These are phyloP conservation scores for Lymantria monacha DNA, from an alignment of 2,888 invertebrate genomes.

Conservation along the genomic window DNA sequence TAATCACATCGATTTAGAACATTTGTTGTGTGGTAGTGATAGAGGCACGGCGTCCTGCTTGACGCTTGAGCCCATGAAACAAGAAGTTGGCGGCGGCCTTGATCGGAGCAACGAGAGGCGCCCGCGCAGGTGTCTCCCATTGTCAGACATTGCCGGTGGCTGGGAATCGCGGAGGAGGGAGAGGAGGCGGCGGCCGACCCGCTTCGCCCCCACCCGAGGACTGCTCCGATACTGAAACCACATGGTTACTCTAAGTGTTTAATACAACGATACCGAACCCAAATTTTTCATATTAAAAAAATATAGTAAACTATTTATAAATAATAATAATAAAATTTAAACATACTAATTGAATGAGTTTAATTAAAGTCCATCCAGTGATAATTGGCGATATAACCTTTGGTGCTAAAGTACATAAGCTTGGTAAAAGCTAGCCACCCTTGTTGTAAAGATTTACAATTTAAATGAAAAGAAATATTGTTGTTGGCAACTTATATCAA, in stretches of 20 bases:
- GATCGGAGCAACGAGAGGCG: slow-evolving; percentile 82
- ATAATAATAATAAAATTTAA: too few relatives aligned
- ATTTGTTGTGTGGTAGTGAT: slow-evolving; percentile 80
- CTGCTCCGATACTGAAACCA: slow-evolving; percentile 90
- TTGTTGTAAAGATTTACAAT: too few relatives aligned
- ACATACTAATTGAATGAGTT: too few relatives aligned
- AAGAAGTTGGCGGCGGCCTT: slow-evolving; percentile 87
- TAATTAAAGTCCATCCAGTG: too few relatives aligned
- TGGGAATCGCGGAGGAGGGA: slow-evolving; percentile 90
- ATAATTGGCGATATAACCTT: too few relatives aligned
- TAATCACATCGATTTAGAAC: slow-evolving; percentile 82
- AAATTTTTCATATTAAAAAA: neutral
- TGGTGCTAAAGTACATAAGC: too few relatives aligned
- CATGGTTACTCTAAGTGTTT: neutral
- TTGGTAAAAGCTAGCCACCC: too few relatives aligned
- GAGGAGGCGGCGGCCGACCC: slow-evolving; percentile 89
- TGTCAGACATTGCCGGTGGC: slow-evolving; percentile 90
- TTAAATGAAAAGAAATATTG: too few relatives aligned
- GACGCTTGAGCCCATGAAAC: slow-evolving; percentile 84
- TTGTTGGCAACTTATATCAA: too few relatives aligned
- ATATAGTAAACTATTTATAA: neutral
- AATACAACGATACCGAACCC: neutral
- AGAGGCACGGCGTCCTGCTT: slow-evolving; percentile 67
- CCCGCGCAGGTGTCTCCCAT: slow-evolving; percentile 85
- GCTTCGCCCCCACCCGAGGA: slow-evolving; percentile 89